Percentiles rank a stretch among this genome's conserved stretches.
Evolutionary conservation across 2,888 invertebrate genomes (phyloP).

Genomic region (Argyresthia goedartella): DNA sequence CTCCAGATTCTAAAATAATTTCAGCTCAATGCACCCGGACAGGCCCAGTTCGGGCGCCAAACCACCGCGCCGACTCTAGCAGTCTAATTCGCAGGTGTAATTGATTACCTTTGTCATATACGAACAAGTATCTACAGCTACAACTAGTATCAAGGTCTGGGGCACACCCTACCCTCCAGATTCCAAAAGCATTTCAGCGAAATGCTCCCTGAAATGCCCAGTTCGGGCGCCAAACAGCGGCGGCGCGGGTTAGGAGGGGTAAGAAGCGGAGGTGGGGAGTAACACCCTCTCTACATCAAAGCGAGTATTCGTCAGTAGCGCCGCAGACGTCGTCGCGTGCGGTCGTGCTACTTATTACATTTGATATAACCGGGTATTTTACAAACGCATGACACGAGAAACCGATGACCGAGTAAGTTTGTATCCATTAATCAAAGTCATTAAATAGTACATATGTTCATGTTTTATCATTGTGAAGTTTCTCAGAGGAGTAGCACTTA

Average conservation of each 20-base stretch:
- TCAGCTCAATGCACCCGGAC: too few species aligned
- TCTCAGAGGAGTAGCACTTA: too few species aligned
- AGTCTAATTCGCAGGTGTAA: too few species aligned
- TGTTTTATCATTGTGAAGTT: not conserved
- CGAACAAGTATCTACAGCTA: too few species aligned
- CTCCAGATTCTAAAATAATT: too few species aligned
- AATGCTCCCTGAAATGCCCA: conserved; percentile 16
- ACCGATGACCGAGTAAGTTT: not conserved
- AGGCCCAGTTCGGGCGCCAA: too few species aligned
- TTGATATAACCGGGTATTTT: conserved; percentile 19
- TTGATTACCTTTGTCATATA: too few species aligned
- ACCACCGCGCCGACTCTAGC: too few species aligned
- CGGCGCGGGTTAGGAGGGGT: not conserved
- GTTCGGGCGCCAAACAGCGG: conserved; percentile 1
- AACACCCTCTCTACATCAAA: not conserved
- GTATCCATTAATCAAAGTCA: not conserved
- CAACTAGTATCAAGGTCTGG: too few species aligned
- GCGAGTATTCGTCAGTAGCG: conserved; percentile 36
- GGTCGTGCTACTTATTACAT: conserved; percentile 28
- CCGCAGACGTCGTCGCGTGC: conserved; percentile 45
- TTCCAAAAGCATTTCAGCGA: conserved; percentile 5
- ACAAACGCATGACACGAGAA: not conserved
- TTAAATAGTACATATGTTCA: not conserved
- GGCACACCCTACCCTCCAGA: too few species aligned
- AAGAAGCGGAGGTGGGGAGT: too few species aligned